A percentile compares a stretch with the other conserved stretches of the same genome.
Evolutionary conservation across 2,113 vertebrate genomes (phyloP).

Genomic region (Cinclus mexicanus): DNA sequence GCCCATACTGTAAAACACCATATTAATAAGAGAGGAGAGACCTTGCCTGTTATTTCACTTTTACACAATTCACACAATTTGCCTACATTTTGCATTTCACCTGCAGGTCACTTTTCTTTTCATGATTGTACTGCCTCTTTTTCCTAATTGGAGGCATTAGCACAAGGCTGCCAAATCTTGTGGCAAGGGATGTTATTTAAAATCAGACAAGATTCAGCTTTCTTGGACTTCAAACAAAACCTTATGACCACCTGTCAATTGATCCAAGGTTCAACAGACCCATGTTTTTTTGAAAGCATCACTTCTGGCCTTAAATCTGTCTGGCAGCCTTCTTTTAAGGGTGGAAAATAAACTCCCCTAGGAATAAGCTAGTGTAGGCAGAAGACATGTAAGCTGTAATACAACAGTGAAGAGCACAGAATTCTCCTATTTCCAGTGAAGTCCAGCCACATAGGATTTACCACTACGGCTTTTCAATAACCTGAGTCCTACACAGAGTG

Average conservation of each 20-base stretch:
- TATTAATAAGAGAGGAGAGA: neutral
- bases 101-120: neutral
- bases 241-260: constrained; percentile 41
- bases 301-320: constrained; percentile 45
- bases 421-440: constrained; percentile 16
- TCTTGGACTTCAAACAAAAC: constrained; percentile 43
- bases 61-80: neutral
- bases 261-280: constrained; percentile 30
- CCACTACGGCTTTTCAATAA: neutral
- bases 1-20: neutral
- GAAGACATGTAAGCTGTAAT: neutral
- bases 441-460: constrained; percentile 26
- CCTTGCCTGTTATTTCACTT: neutral
- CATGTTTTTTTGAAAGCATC: constrained; percentile 27
- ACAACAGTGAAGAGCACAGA: constrained; percentile 17
- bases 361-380: neutral
- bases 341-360: constrained; percentile 42
- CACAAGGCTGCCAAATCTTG: constrained; percentile 5
- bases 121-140: neutral
- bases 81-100: constrained; percentile 14
- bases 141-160: constrained; percentile 17
- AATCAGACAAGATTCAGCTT: neutral
- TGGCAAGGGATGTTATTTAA: constrained; percentile 15
- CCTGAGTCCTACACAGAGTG: neutral
- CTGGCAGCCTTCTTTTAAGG: constrained; percentile 41